These are phyloP conservation scores for Eospalax fontanierii DNA, from an alignment of 2,797 vertebrate genomes.

Conservation along the genomic window DNA sequence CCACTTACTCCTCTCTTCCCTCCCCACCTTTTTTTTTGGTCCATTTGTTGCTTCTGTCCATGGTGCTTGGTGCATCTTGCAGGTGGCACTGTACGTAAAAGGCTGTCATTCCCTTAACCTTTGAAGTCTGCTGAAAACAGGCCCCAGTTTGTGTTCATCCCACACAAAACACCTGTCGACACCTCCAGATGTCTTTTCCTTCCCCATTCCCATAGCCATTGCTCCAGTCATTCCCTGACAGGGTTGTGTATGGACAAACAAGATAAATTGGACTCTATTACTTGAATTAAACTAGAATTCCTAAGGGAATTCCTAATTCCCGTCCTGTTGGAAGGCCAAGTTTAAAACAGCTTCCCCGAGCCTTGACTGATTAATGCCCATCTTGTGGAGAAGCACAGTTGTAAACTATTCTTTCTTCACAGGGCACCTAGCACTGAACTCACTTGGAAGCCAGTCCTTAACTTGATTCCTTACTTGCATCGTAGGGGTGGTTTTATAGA, in stretches of 20 bases:
- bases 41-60: background rate
- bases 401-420: constrained; percentile 10
- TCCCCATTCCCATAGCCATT: background rate
- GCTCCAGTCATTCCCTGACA: constrained; percentile 35
- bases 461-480: background rate
- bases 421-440: background rate
- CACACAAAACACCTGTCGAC: constrained; percentile 36
- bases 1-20: background rate
- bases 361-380: background rate
- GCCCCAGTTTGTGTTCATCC: background rate
- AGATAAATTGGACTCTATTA: background rate
- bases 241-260: constrained; percentile 43
- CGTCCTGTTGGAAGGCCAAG: background rate
- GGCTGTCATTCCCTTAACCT: constrained; percentile 17
- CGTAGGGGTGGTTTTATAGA: background rate
- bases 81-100: background rate
- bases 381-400: background rate
- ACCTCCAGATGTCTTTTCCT: constrained; percentile 28
- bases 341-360: background rate
- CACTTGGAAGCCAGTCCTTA: constrained; percentile 12
- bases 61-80: background rate
- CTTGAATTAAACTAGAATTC: constrained; percentile 38
- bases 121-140: constrained; percentile 20
- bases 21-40: background rate
- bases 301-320: constrained; percentile 29